Conservation (phyloP, 1,140 invertebrate genomes). For the Lysiphlebus fabarum region DNA sequence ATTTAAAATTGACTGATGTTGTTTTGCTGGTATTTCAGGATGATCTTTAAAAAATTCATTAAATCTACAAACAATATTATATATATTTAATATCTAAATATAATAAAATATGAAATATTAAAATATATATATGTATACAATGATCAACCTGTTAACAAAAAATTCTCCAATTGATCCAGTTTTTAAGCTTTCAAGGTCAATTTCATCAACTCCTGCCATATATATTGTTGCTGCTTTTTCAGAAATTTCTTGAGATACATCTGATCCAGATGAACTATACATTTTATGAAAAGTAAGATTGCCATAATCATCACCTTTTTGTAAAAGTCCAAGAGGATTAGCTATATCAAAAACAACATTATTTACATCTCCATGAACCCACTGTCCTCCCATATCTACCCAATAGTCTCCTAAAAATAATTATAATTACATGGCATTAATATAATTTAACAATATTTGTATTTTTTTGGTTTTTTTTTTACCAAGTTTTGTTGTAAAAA, state of each 20-base stretch:
- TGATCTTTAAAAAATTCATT: slow-evolving; percentile 35
- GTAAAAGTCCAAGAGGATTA: slow-evolving; percentile 44
- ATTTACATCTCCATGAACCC: slow-evolving; percentile 75
- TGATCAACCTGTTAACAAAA: slow-evolving; percentile 42
- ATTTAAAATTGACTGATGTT: slow-evolving; percentile 52
- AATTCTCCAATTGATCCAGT: slow-evolving; percentile 53
- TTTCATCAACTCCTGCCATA: slow-evolving; percentile 13
- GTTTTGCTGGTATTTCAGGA: slow-evolving; percentile 30
- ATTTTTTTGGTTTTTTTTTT: background rate
- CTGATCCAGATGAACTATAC: slow-evolving; percentile 15
- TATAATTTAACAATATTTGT: background rate
- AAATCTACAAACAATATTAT: slow-evolving; percentile 37
- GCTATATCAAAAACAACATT: slow-evolving; percentile 69
- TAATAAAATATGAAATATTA: slow-evolving; percentile 1
- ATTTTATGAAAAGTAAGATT: background rate
- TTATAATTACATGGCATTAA: slow-evolving; percentile 2
- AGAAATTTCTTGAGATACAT: too few relatives aligned
- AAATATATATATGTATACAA: background rate
- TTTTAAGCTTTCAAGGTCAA: slow-evolving; percentile 32
- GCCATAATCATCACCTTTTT: slow-evolving; percentile 8
- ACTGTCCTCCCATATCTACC: slow-evolving; percentile 81
- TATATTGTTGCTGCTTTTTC: too few relatives aligned
- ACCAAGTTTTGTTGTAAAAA: slow-evolving; percentile 62
- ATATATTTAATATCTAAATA: background rate
- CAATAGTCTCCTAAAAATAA: slow-evolving; percentile 52